Evolutionary conservation across 1,140 invertebrate genomes (phyloP).

Genomic region (Harpegnathos saltator): DNA sequence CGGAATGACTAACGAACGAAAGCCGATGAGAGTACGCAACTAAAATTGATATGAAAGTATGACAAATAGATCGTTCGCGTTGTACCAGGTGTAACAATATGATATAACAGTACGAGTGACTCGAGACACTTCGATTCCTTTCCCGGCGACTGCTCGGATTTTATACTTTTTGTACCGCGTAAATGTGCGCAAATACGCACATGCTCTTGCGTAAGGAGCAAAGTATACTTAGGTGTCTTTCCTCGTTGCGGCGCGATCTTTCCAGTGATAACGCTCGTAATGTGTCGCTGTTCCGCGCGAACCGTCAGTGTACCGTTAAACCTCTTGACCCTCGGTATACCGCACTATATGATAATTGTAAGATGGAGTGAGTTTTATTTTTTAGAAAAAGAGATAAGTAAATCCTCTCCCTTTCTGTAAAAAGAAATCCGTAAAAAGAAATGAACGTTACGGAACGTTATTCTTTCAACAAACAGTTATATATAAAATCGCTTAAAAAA

Average conservation of each 20-base stretch:
- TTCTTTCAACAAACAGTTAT: too few species aligned
- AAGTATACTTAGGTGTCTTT: slow-evolving; percentile 59
- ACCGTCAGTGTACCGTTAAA: background rate
- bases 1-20: background rate
- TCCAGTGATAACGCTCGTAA: slow-evolving; percentile 45
- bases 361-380: too few species aligned
- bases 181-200: slow-evolving; percentile 33
- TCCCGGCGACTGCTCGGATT: slow-evolving; percentile 20
- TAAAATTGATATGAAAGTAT: background rate
- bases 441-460: too few species aligned
- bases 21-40: background rate
- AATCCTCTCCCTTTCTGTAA: too few species aligned
- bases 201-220: slow-evolving; percentile 60
- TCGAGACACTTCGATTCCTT: background rate
- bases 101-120: background rate
- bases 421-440: too few species aligned
- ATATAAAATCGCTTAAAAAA: too few species aligned
- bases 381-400: too few species aligned
- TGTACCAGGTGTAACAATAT: too few species aligned
- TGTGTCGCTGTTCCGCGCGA: background rate
- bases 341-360: too few species aligned
- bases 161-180: slow-evolving; percentile 22
- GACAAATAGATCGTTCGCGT: background rate
- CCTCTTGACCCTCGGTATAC: too few species aligned
- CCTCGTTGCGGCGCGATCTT: background rate